phyloP scores from a whole-genome alignment of 2,797 vertebrate species.

The Carcharodon carcharias region DNA sequence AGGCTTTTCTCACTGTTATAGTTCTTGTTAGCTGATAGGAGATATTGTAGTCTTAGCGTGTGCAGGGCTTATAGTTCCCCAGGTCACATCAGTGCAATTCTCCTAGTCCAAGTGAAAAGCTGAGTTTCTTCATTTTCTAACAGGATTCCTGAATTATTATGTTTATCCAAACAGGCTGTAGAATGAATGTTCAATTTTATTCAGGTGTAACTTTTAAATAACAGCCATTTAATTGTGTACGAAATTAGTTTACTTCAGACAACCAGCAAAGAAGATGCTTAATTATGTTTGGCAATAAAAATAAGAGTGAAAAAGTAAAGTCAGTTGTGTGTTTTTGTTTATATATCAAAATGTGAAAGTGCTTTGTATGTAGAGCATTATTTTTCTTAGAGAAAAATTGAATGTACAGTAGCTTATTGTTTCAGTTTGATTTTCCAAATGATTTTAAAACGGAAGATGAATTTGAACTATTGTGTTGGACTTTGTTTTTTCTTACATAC shows the following conservation, averaged over 20 bases:
- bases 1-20: background rate
- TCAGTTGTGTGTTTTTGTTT: background rate
- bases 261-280: background rate
- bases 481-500: background rate
- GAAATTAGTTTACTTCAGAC: background rate
- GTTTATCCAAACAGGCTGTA: background rate
- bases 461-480: background rate
- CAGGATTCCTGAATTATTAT: background rate
- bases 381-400: background rate
- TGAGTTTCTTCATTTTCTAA: background rate
- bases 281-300: background rate
- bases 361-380: background rate
- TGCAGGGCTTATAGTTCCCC: background rate
- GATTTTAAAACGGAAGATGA: background rate
- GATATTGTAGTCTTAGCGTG: background rate
- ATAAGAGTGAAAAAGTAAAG: background rate
- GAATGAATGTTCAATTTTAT: background rate
- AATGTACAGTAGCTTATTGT: background rate
- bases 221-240: background rate
- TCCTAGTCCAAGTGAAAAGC: background rate
- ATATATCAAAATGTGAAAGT: background rate
- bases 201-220: background rate
- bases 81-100: background rate
- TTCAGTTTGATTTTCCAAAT: background rate
- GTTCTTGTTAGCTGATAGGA: background rate